Evolutionary conservation across 2,888 invertebrate species (phyloP).

Genomic region (Ichneumoninae sp.): DNA sequence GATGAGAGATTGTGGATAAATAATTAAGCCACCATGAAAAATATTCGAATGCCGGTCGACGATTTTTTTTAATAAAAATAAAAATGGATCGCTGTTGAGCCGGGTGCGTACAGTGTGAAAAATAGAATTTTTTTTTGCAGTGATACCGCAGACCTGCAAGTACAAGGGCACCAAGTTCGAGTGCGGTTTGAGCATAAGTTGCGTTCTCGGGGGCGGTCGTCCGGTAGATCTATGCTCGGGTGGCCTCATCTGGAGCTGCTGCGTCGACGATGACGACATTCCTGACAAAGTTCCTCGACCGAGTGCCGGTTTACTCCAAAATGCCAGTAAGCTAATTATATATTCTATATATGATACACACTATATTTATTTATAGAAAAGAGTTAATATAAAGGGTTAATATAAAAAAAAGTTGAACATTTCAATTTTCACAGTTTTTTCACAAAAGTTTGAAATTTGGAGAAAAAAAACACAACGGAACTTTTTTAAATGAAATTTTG

Average conservation of each 20-base stretch:
- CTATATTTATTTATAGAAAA: background rate
- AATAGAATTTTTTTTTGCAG: constrained; percentile 85
- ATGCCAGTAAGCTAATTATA: constrained; percentile 91
- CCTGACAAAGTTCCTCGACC: constrained; percentile 82
- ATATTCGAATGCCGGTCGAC: no score
- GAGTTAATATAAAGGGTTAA: no score
- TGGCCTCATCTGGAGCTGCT: constrained; percentile 97
- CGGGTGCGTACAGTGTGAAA: constrained; percentile 32
- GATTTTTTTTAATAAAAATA: background rate
- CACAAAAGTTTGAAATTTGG: no score
- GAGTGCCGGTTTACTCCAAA: constrained; percentile 88
- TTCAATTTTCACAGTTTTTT: no score
- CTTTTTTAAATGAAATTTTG: no score
- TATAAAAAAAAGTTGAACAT: no score
- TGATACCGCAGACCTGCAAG: constrained; percentile 95
- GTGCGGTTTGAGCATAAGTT: constrained; percentile 95
- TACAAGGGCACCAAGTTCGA: constrained; percentile 94
- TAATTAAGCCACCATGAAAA: no score
- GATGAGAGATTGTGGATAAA: no score
- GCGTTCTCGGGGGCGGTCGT: constrained; percentile 94
- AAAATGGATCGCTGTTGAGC: background rate
- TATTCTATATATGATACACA: background rate
- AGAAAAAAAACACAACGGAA: no score
- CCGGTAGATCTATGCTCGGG: constrained; percentile 96
- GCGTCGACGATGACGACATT: constrained; percentile 90